Base-by-base conservation (phyloP, 2,113 vertebrate genomes). In the Onychostruthus taczanowskii region DNA sequence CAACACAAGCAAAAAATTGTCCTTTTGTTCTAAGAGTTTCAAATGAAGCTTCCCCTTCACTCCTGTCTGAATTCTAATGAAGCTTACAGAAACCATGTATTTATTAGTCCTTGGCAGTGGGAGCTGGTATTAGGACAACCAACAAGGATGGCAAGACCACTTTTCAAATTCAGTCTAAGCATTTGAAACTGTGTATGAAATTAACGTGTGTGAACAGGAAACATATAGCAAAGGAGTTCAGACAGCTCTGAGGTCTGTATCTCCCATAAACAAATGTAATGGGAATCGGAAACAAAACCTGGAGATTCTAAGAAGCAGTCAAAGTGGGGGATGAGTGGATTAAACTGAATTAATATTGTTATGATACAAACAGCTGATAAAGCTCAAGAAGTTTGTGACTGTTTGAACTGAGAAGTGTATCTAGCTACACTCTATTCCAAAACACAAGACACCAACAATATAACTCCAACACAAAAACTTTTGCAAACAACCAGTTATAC, bases 311-410 rank as follows among this genome's bases (percentile, higher is more conserved):
- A 86, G 44, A 35, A 72, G 70, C 56, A 66, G 73, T 16, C n/a
- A 6, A 63, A 78, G 37, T 59, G 46, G 24, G 58, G 26, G 55
- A 89, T 87, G 62, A 90, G 87, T 23, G 31, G 31, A 92, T 92
- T 94, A 92, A 86, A 90, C 44, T 39, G 61, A 80, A 72, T 95
- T 94, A 87, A 92, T 90, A 81, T 46, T 90, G 82, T 86, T 92
- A 90, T 41, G 68, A 84, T 78, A 44, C 35, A 69, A 77, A 75
- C 17, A 66, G 44, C 13, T 72, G 43, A 74, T n/a, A 83, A 86
- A 91, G 68, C 47, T 91, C 50, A 95, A 80, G 72, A 80, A 78
- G 41, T 86, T 59, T 56, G 35, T 28, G 63, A 86, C 59, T 79
- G 80, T 37, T 68, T 44, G 53, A 92, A 84, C 56, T 47, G 72